phyloP scores from a whole-genome alignment of 2,113 vertebrate genomes.

The Varanus komodoensis region DNA sequence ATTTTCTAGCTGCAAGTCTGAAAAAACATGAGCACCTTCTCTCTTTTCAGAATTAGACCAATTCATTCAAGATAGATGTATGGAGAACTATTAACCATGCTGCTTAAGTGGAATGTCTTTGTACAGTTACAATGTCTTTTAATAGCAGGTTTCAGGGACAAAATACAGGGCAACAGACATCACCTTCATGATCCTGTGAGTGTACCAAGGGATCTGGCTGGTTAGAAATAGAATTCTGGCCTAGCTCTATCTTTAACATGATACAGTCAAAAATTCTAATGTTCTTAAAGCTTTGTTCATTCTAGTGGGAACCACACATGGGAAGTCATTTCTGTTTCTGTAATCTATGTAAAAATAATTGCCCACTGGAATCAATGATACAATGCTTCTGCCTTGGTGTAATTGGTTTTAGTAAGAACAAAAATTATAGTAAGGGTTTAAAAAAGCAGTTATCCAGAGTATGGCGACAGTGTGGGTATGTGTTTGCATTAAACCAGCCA shows the following conservation, averaged over 20 bases:
- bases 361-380: neutral
- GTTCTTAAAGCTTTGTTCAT: neutral
- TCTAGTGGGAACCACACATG: neutral
- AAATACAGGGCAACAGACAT: neutral
- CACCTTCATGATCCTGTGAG: neutral
- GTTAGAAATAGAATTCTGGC: neutral
- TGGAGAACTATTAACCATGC: neutral
- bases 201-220: neutral
- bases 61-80: no score
- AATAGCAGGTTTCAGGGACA: neutral
- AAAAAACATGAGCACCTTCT: neutral
- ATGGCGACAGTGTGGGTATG: neutral
- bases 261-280: neutral
- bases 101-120: neutral
- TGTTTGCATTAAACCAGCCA: neutral
- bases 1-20: neutral
- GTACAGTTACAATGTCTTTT: neutral
- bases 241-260: neutral
- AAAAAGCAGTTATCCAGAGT: neutral
- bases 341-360: neutral
- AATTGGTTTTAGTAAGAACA: conserved; percentile 3
- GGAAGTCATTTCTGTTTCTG: neutral
- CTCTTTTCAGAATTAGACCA: neutral
- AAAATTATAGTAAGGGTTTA: neutral
- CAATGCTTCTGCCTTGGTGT: neutral